These are phyloP conservation scores for Choristoneura fumiferana DNA, from an alignment of 1,140 invertebrate species.

Conservation along the genomic window DNA sequence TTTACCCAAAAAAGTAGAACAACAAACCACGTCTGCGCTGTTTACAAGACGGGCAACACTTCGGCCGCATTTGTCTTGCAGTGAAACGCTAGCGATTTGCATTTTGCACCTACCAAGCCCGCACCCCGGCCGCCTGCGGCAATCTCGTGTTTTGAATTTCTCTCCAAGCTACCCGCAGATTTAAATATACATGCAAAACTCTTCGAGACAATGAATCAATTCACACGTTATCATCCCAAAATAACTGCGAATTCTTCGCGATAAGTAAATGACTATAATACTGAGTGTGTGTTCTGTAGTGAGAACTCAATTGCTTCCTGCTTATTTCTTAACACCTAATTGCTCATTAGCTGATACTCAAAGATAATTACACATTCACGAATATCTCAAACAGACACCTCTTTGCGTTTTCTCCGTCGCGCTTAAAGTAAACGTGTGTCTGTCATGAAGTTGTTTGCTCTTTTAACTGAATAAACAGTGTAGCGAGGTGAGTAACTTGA, in stretches of 20 bases:
- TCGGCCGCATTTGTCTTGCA: constrained; percentile 63
- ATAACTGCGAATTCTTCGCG: background rate
- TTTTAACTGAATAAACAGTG: constrained; percentile 45
- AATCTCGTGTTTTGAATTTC: constrained; percentile 53
- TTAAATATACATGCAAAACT: constrained; percentile 14
- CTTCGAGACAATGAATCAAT: constrained; percentile 1
- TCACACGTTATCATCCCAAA: background rate
- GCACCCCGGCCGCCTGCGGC: constrained; percentile 28
- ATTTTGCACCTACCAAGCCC: constrained; percentile 65
- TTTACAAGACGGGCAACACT: constrained; percentile 72
- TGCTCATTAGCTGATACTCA: constrained; percentile 35
- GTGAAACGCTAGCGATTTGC: constrained; percentile 70
- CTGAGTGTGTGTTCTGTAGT: constrained; percentile 21
- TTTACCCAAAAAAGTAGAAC: constrained; percentile 76
- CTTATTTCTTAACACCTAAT: constrained; percentile 36
- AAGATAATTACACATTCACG: constrained; percentile 44
- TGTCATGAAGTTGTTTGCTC: constrained; percentile 43
- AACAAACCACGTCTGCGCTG: constrained; percentile 60
- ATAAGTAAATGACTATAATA: background rate
- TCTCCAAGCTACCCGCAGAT: constrained; percentile 27
- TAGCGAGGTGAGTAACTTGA: constrained; percentile 30
- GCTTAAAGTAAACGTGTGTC: constrained; percentile 26
- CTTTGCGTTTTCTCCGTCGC: constrained; percentile 38
- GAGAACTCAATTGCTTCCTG: constrained; percentile 37
- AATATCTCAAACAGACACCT: constrained; percentile 40